Base-by-base conservation (phyloP, 2,797 vertebrate genomes). In the Tenualosa ilisha region DNA sequence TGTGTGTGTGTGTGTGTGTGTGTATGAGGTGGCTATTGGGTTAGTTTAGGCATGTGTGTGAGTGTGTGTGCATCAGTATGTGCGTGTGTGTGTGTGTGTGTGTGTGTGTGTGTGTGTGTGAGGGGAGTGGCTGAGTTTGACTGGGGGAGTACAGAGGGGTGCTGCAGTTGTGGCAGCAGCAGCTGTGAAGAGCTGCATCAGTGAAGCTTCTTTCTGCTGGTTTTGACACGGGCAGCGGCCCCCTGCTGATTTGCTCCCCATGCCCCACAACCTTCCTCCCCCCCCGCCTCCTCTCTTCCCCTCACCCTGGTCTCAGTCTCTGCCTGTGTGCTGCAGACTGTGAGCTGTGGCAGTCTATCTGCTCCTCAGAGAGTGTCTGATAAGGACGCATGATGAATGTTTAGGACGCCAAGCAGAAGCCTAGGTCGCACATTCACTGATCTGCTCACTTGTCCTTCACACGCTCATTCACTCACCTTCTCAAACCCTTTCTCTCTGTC, bases 341-440 rank as follows among this genome's bases (percentile, higher is more conserved):
- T 72, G 68, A 72, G 37, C 68, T 17, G 11, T 79, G 26, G 72
- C 40, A 22, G 72, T 20, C 72, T 46, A 46, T 22, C 13, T 46
- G 17, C 72, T 79, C 72, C 26, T 46, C 72, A 79, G 68, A 22
- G 40, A 43, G 37, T 13, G 31, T 5, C 72, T 20, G 37, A 79
- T 79, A 79, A 43, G 72, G 40, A 46, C 17, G 17, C 40, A 46
- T 79, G 72, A 79, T 79, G 72, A 79, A 79, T 79, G 72, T 37
- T 40, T 6, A 7, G 37, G 72, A 79, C 0, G 6, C 37, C 37
- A 2, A 79, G 72, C 72, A 22, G 37, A 79, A 17, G 40, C 72
- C 40, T 46, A 8, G 9, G 37, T 22, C 6, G 20, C 40, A 79
- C 40, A 22, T n/a, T 79, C 37, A 79, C 40, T 46, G 72, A 79